Base-by-base conservation (phyloP, 2,888 invertebrate genomes). In the Falcaria lacertinaria region DNA sequence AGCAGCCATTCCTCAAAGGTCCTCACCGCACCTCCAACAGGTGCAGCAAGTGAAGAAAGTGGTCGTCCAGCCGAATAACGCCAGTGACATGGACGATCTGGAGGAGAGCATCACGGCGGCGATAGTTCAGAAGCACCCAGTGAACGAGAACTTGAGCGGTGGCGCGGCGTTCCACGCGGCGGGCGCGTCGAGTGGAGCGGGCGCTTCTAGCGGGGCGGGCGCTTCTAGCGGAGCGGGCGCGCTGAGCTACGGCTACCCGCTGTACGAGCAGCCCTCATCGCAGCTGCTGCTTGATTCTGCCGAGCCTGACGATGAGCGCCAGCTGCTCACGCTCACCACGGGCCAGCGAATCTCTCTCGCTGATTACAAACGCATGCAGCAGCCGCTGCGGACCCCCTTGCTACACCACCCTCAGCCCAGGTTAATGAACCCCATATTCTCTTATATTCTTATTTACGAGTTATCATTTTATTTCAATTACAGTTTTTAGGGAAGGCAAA, bases 51-150 rank as follows among this genome's bases (percentile, higher is more conserved):
- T 73, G 1, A 85, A 84, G 40, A 82, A 87, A 64, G 85, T 85
- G 13, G 69, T 75, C n/a, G 85, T 85, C 0, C 85, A 84, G 60
- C 83, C 85, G 1, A 88, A 86, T 50, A 86, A 85, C 47, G 83
- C 89, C 0, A 85, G 75, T 42, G 90, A 89, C 44, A 82, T 89
- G 82, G 90, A 89, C 45, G 90, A 90, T 61, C 73, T 90, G 19
- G 90, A 90, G 59, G 89, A 90, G 33, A 90, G 90, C 52, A 90
- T 90, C 46, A 86, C 89, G 6, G 90, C 90, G 2, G 90, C 90
- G 2, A 88, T 90, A 49, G 71, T 90, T 13, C 80, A 79, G 34
- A 89, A 88, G 48, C 78, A 79, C 49, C 70, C 79, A 0, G 74
- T 79, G 1, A 72, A 53, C 15, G 84, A 85, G 7, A 67, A 56